Conservation (phyloP, 1,140 invertebrate species). For the Adelges cooleyi region DNA sequence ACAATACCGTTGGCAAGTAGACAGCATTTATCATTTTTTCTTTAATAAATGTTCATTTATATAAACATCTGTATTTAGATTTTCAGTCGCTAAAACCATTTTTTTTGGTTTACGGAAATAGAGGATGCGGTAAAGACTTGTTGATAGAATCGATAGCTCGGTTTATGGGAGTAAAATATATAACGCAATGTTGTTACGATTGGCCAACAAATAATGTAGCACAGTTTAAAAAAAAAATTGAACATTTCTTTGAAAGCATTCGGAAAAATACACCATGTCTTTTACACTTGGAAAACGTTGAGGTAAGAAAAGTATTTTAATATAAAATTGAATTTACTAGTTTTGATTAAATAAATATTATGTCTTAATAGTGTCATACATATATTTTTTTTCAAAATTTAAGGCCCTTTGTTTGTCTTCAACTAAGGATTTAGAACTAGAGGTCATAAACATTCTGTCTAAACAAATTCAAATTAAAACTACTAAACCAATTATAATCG, state of each 20-base stretch:
- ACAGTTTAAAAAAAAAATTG: conserved; percentile 19
- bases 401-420: conserved; percentile 6
- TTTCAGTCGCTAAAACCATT: not conserved
- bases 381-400: not conserved
- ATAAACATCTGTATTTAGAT: conserved; percentile 7
- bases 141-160: not conserved
- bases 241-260: conserved; percentile 7
- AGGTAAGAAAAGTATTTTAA: not conserved
- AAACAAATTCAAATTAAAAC: not conserved
- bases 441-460: not conserved
- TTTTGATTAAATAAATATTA: too few relatives aligned
- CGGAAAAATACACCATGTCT: not conserved
- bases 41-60: too few relatives aligned
- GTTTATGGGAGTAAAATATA: conserved; percentile 3
- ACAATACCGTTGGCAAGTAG: not conserved
- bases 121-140: conserved; percentile 8
- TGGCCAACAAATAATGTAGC: conserved; percentile 3
- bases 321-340: too few relatives aligned
- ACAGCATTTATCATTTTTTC: too few relatives aligned
- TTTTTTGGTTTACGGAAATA: conserved; percentile 1
- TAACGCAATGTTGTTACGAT: conserved; percentile 11
- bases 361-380: too few relatives aligned
- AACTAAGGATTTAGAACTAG: conserved; percentile 2
- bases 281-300: conserved; percentile 18
- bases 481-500: conserved; percentile 4